Evolutionary conservation across 2,113 vertebrate genomes (phyloP).

Genomic region (Sterrhoptilus dennistouni): DNA sequence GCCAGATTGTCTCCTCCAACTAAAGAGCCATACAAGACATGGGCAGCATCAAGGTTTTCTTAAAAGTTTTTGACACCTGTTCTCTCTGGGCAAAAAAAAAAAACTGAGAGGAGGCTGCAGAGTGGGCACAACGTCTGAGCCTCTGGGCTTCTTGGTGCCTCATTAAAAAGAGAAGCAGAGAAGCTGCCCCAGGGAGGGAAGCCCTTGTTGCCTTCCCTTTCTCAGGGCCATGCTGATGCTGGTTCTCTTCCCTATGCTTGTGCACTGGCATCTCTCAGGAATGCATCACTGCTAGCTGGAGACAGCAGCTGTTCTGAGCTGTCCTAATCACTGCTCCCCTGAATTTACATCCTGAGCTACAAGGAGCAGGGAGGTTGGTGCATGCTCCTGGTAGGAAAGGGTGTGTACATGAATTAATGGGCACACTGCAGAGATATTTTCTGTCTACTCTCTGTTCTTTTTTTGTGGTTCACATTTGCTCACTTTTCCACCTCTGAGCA

Average conservation of each 20-base stretch:
- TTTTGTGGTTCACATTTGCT: not conserved
- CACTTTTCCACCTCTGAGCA: conserved; percentile 9
- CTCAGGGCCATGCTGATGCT: accelerated
- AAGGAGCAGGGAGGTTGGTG: not conserved
- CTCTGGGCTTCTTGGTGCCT: not conserved
- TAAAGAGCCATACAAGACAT: not conserved
- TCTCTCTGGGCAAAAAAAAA: not conserved
- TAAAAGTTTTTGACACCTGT: not conserved
- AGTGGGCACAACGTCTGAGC: not conserved
- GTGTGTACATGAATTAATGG: not conserved
- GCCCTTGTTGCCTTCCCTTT: not conserved
- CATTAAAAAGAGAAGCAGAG: accelerated
- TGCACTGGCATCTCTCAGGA: not conserved
- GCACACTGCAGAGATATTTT: not conserved
- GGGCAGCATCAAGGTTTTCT: not conserved
- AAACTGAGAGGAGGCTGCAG: not conserved
- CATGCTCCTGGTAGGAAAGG: not conserved
- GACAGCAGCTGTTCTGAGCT: not conserved
- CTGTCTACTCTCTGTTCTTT: not conserved
- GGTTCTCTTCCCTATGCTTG: accelerated
- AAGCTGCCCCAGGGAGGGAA: not conserved
- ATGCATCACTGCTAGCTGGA: accelerated
- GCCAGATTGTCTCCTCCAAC: not conserved
- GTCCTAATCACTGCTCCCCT: accelerated
- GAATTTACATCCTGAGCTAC: accelerated